Percentiles rank a stretch among this genome's conserved stretches.
Evolutionary conservation across 1,140 invertebrate genomes (phyloP).

Genomic region (Chrysoperla carnea): DNA sequence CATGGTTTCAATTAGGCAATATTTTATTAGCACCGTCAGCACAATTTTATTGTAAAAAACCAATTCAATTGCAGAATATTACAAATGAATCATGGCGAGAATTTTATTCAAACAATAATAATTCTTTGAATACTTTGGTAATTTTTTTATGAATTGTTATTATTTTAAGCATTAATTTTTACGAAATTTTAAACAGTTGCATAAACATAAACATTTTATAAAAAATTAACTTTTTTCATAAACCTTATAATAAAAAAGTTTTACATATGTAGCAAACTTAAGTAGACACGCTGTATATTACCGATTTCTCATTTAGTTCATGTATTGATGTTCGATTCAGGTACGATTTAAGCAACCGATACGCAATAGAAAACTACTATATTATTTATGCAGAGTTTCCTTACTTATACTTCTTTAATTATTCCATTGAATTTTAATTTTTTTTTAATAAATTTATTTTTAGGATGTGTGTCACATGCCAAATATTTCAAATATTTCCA

Average conservation of each 20-base stretch:
- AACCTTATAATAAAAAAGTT: no score
- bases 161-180: background rate
- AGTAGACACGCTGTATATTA: no score
- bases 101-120: constrained; percentile 1
- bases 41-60: constrained; percentile 35
- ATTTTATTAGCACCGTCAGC: constrained; percentile 42
- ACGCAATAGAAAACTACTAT: no score
- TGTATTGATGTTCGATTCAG: no score
- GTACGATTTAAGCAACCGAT: no score
- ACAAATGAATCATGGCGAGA: constrained; percentile 27
- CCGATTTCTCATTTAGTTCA: no score
- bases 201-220: background rate
- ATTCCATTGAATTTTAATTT: no score
- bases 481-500: background rate
- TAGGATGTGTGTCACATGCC: background rate
- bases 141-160: background rate
- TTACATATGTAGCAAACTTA: no score
- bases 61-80: constrained; percentile 22
- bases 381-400: no score
- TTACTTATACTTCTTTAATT: no score
- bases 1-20: constrained; percentile 46
- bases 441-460: constrained; percentile 1
- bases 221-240: background rate
- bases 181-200: background rate
- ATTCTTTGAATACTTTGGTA: background rate